Evolutionary conservation across 2,113 vertebrate species (phyloP), one percentile per base, ranked within the genome.

Genomic region (Eretmochelys imbricata): DNA sequence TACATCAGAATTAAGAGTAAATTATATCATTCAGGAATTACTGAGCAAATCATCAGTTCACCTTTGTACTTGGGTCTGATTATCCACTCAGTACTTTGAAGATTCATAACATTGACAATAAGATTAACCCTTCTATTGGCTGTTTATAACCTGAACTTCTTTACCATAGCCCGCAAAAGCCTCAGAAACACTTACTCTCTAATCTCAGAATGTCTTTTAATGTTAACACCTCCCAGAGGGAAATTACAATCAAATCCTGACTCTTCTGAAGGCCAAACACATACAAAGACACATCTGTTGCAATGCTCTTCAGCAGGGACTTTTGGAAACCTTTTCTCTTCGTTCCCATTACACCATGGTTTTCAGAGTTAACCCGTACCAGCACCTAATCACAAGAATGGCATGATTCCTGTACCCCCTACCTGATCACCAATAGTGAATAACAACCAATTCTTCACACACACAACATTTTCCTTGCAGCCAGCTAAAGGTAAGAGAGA

Each of bases 401-500:
- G 75, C 76, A 85, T 57, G 57, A 16, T 69, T 48, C 88, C 54
- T 50, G n/a, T 48, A 20, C 65, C 90, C 80, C 82, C 84, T 88
- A 48, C 38, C 6, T 85, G 78, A 35, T 54, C 89, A 81, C 75
- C 50, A n/a, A 25, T 83, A 57, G 79, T 9, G 9, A 90, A 96
- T 31, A 95, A 72, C 75, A 83, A 83, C 92, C 20, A 87, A 84
- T 83, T 83, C 82, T 35, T 42, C 85, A 80, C 69, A 94, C 80
- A 90, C 0, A 7, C 93, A 95, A 80, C 92, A 82, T 95, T 93
- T 93, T 89, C 89, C 81, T 94, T 83, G 76, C 38, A 0, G 0
- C 29, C 57, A 91, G 85, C 88, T 59, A 54, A 96, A 95, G 95
- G 91, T 85, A 94, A 92, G 79, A 91, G n/a, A 35, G 85, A 96